phyloP scores from a whole-genome alignment of 2,113 vertebrate genomes.

The Lepisosteus oculatus region DNA sequence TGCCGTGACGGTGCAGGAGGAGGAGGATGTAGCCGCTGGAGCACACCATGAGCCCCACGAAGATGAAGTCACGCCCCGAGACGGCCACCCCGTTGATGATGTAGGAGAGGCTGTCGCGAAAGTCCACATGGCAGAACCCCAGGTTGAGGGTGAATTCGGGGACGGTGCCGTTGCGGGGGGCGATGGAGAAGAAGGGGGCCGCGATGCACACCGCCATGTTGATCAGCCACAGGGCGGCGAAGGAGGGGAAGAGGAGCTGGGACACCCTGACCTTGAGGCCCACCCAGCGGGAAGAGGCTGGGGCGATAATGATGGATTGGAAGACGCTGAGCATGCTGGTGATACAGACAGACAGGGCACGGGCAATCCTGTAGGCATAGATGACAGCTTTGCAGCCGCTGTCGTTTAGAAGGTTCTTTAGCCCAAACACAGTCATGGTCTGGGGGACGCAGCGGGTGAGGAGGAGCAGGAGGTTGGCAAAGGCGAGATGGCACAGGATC shows the following conservation, averaged over 20 bases:
- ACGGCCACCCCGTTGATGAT: slow-evolving; percentile 63
- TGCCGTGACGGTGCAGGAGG: slow-evolving; percentile 60
- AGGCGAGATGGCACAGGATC: slow-evolving; percentile 69
- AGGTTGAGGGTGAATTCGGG: slow-evolving; percentile 68
- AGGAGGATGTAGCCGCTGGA: slow-evolving; percentile 65
- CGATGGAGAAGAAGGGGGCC: slow-evolving; percentile 62
- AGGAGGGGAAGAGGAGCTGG: slow-evolving; percentile 52
- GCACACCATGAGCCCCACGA: slow-evolving; percentile 64
- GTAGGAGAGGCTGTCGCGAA: slow-evolving; percentile 63
- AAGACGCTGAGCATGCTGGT: slow-evolving; percentile 72
- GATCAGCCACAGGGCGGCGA: slow-evolving; percentile 59
- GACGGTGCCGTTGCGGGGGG: slow-evolving; percentile 61
- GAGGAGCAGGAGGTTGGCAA: slow-evolving; percentile 65
- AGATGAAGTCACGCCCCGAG: slow-evolving; percentile 60
- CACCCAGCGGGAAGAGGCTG: slow-evolving; percentile 37
- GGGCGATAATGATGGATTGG: slow-evolving; percentile 59
- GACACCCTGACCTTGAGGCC: slow-evolving; percentile 53
- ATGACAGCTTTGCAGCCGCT: slow-evolving; percentile 68
- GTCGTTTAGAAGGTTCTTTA: slow-evolving; percentile 59
- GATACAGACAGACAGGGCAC: slow-evolving; percentile 68
- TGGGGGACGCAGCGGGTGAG: slow-evolving; percentile 65
- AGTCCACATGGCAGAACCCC: slow-evolving; percentile 68
- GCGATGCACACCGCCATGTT: slow-evolving; percentile 68
- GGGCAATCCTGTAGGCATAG: slow-evolving; percentile 59
- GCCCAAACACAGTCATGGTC: slow-evolving; percentile 67